phyloP scores from a whole-genome alignment of 2,888 invertebrate species.

The Cantharis rufa region DNA sequence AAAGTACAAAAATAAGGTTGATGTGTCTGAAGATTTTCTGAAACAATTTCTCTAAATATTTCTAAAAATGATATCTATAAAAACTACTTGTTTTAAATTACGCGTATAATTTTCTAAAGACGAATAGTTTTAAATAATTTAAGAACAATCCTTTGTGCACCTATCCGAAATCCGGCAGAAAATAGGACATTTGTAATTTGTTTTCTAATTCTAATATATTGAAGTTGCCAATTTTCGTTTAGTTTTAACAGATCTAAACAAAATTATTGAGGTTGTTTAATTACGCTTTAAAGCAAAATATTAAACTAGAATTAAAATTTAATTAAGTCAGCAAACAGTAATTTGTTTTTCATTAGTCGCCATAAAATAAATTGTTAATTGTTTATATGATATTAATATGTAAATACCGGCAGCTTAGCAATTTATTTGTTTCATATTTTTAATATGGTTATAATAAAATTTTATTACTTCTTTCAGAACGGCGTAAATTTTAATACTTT shows the following conservation, averaged over 20 bases:
- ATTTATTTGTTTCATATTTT: not conserved
- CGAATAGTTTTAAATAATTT: not conserved
- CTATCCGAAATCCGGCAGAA: not conserved
- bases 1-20: too few species aligned
- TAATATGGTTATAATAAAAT: not conserved
- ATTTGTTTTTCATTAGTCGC: not conserved
- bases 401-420: not conserved
- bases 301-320: not conserved
- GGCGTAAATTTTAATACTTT: not conserved
- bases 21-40: too few species aligned
- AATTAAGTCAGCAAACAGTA: not conserved
- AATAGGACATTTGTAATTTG: not conserved
- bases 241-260: not conserved
- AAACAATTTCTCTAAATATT: too few species aligned
- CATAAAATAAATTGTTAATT: not conserved
- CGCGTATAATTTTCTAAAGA: not conserved
- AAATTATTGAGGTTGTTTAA: not conserved
- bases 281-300: not conserved
- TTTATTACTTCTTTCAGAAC: not conserved
- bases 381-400: not conserved
- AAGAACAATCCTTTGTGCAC: too few species aligned
- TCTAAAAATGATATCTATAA: too few species aligned
- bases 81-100: too few species aligned
- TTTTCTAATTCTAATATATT: not conserved
- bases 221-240: not conserved